A percentile compares a stretch with the other conserved stretches of the same genome.
Conservation (phyloP, 2,113 vertebrate species). For the Erythrocercus mccallii region DNA sequence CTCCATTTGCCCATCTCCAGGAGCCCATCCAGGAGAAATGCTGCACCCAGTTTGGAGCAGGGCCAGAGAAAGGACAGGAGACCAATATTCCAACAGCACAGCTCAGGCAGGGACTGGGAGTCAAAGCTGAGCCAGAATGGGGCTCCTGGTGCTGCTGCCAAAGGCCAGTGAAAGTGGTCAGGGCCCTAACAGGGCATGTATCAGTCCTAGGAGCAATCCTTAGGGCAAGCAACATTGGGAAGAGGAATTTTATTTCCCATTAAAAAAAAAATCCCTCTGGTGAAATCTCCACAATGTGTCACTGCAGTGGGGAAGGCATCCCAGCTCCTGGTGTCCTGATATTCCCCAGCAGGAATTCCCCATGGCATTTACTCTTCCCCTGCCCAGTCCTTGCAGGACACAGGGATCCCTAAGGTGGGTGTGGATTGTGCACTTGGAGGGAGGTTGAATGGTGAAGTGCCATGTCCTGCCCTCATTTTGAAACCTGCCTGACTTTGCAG, state of each 20-base stretch:
- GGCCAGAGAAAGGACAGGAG: neutral
- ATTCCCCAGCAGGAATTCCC: neutral
- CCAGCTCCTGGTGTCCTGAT: neutral
- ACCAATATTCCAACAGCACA: neutral
- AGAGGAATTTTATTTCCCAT: neutral
- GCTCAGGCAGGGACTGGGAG: neutral
- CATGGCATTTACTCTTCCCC: too few species aligned
- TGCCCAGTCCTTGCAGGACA: accelerated
- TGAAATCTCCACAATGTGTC: neutral
- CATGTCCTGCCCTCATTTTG: neutral
- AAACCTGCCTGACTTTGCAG: neutral
- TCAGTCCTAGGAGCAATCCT: neutral
- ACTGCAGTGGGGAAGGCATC: neutral
- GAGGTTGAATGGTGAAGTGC: neutral
- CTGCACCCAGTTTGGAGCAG: neutral
- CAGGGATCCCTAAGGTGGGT: neutral
- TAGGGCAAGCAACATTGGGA: neutral
- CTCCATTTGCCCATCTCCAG: neutral
- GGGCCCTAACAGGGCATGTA: accelerated
- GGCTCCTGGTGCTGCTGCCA: neutral
- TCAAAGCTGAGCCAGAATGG: neutral
- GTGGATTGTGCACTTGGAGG: neutral
- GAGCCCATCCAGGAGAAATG: neutral
- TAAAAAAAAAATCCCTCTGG: neutral
- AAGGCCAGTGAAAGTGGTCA: neutral